These are phyloP conservation scores for Sarcophaga bullata DNA, from an alignment of 1,140 invertebrate species.

Conservation along the genomic window DNA sequence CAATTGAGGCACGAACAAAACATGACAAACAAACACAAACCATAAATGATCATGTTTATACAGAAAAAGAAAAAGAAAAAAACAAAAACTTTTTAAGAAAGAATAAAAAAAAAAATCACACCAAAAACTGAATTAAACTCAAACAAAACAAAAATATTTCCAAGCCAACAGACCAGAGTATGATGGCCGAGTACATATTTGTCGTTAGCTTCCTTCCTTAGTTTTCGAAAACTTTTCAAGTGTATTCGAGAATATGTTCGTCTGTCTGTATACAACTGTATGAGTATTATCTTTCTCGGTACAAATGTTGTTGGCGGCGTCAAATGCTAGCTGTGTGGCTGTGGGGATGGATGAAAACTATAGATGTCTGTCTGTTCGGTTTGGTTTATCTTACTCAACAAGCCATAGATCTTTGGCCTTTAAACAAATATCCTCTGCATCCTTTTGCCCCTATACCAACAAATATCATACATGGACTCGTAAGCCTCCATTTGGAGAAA, in stretches of 20 bases:
- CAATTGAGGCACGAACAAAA: constrained; percentile 8
- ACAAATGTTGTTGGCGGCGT: constrained; percentile 34
- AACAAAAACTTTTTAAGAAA: constrained; percentile 14
- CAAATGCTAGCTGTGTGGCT: constrained; percentile 17
- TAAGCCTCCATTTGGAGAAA: background rate
- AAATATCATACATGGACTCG: background rate
- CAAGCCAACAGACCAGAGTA: background rate
- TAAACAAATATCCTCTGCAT: constrained; percentile 30
- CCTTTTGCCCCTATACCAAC: background rate
- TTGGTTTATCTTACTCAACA: constrained; percentile 39
- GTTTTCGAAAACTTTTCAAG: constrained; percentile 38
- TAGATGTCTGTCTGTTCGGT: constrained; percentile 28
- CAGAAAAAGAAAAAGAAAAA: constrained; percentile 4
- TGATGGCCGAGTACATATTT: constrained; percentile 24
- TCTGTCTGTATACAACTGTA: background rate
- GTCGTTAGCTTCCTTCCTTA: constrained; percentile 38
- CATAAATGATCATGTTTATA: too few relatives aligned
- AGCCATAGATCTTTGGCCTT: constrained; percentile 40
- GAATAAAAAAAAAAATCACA: background rate
- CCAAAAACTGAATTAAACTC: background rate
- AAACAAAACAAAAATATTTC: background rate
- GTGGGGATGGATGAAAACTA: background rate
- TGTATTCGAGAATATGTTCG: background rate
- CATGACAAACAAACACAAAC: too few relatives aligned
- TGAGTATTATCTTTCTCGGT: background rate